A percentile compares a stretch with the other conserved stretches of the same genome.
phyloP scores from a whole-genome alignment of 64 coral and sea anemone genomes.

The Catalaphyllia jardinei region DNA sequence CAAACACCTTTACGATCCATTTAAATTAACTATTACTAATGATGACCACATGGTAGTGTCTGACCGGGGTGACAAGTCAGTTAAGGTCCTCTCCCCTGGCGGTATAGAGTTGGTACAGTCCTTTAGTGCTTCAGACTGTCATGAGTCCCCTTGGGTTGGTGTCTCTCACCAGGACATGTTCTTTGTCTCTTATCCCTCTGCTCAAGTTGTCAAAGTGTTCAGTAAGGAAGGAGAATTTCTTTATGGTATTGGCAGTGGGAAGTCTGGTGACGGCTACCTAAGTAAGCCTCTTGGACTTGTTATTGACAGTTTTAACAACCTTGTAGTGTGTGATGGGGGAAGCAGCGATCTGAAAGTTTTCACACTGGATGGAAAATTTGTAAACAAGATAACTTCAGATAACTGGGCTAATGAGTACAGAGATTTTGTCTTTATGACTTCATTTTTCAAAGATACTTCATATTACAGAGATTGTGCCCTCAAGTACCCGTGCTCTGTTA shows the following conservation, averaged over 20 bases:
- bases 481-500: constrained; percentile 8
- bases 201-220: constrained; percentile 32
- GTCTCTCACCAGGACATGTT: constrained; percentile 13
- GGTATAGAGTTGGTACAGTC: constrained; percentile 21
- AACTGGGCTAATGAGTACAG: too few species aligned
- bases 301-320: constrained; percentile 21
- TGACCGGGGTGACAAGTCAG: background rate
- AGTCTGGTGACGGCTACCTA: background rate
- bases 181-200: constrained; percentile 40
- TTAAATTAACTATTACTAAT: background rate
- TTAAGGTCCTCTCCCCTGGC: constrained; percentile 28
- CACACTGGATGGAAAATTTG: constrained; percentile 38
- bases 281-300: constrained; percentile 29
- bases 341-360: constrained; percentile 19
- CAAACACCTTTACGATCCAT: constrained; percentile 8
- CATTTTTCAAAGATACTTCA: too few species aligned
- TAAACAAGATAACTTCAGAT: constrained; percentile 6
- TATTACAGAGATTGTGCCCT: background rate
- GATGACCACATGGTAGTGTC: constrained; percentile 30
- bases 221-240: constrained; percentile 23
- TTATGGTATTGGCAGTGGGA: background rate
- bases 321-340: constrained; percentile 25
- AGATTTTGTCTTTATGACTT: too few species aligned
- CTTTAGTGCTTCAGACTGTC: constrained; percentile 20
- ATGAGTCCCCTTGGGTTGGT: constrained; percentile 15